phyloP scores from a whole-genome alignment of 2,113 vertebrate genomes.

The Passer montanus region DNA sequence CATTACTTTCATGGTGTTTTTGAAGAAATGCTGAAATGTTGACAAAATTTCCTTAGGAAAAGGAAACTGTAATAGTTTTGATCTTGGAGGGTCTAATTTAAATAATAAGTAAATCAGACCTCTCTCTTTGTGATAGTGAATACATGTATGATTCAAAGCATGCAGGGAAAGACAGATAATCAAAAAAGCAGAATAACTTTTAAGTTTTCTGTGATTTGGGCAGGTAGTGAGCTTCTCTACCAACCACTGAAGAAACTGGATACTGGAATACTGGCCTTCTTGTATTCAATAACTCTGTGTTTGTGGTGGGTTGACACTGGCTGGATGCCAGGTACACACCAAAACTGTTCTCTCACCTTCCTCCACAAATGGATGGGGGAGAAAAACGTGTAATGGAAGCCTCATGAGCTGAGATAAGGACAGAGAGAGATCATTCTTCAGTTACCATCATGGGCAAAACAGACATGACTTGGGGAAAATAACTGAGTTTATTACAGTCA shows the following conservation, averaged over 20 bases:
- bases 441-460: background rate
- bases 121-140: background rate
- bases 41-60: background rate
- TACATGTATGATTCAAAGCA: background rate
- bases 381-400: background rate
- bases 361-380: too few species aligned
- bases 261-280: background rate
- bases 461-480: background rate
- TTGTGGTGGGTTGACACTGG: background rate
- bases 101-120: background rate
- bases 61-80: background rate
- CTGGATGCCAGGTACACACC: background rate
- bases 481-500: background rate
- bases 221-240: background rate
- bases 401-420: background rate
- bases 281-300: background rate
- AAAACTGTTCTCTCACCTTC: background rate
- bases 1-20: accelerated
- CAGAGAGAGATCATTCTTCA: background rate
- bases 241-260: background rate
- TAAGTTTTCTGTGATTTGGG: background rate
- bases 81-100: background rate
- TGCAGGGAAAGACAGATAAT: background rate
- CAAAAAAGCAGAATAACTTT: background rate
- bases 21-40: background rate